Evolutionary conservation across 1,140 invertebrate species (phyloP), one percentile per base, ranked within the genome.

Genomic region (Drosophila fuyamai): DNA sequence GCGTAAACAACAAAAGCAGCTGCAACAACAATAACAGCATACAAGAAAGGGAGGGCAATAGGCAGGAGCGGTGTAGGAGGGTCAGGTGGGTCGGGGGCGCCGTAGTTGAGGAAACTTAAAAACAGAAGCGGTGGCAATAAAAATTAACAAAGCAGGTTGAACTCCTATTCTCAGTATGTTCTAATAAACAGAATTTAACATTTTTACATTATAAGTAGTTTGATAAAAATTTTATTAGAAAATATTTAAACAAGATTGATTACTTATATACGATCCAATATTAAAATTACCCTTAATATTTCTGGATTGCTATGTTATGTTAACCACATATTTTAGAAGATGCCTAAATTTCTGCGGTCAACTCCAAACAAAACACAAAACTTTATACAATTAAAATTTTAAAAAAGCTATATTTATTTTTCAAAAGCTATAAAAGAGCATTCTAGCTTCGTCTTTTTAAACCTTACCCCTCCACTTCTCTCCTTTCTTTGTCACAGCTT

Each of bases 1-100:
- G 76, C 79, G 83, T 88, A 80, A 82, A 88, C 83, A 88, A 82
- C 82, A 86, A 89, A 83, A 88, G 76, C 79, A 88, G 79, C 83
- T 85, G 81, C 63, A 86, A 85, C 76, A 85, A 85, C 65, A 82
- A 80, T 54, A 78, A 63, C 50, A 56, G 40, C 75, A 58, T 23
- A 1, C 29, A 4, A 13, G 29, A 35, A 32, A 14, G 48, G 13
- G 16, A 29, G n/a, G 59, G 27, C 4, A 13, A 16, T 18, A 48
- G 46, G 36, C 12, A 9, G 48, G 48, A 3, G 44, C 7, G 7
- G 27, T 8, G 10, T 27, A 9, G 3, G 13, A 32, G 5, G 6
- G 8, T 7, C 29, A 32, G n/a, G 7, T 14, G 27, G 40, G 29
- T 8, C 9, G 9, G 23, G 9, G n/a, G 18, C 32, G 46, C 35